Evolutionary conservation across 2,888 invertebrate species (phyloP).

Genomic region (Pterobdella sp.): DNA sequence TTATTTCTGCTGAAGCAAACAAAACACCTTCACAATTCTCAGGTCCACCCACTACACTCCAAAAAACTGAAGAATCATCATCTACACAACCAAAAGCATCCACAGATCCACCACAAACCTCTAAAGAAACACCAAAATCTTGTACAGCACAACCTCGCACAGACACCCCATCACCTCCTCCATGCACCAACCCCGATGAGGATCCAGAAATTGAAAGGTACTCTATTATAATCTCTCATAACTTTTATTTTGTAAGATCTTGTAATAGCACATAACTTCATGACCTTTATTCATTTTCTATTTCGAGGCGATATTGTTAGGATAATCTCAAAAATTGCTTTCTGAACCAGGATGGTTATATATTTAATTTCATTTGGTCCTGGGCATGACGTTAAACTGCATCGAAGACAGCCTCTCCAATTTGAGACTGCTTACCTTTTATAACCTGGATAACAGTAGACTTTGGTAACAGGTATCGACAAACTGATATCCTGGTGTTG

Average conservation of each 20-base stretch:
- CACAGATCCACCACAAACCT: neutral
- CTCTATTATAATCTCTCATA: slow-evolving; percentile 9
- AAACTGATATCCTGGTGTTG: no score
- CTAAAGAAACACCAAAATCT: neutral
- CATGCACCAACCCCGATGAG: slow-evolving; percentile 25
- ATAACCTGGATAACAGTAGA: no score
- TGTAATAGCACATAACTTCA: neutral
- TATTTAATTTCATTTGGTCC: no score
- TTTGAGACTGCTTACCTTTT: no score
- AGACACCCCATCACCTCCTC: neutral
- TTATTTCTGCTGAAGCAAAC: neutral
- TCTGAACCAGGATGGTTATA: no score
- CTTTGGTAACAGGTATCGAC: no score
- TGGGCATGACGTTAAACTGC: no score
- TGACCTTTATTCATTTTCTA: neutral
- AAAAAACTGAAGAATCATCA: neutral
- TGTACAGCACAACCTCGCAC: neutral
- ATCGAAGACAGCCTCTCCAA: no score
- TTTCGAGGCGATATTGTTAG: no score
- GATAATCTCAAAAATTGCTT: no score
- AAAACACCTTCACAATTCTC: neutral
- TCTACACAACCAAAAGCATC: neutral
- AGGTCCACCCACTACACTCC: neutral
- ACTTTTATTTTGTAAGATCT: neutral
- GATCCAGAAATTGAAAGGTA: slow-evolving; percentile 33